These are phyloP conservation scores for Riparia riparia DNA, from an alignment of 2,113 vertebrate species.

Conservation along the genomic window DNA sequence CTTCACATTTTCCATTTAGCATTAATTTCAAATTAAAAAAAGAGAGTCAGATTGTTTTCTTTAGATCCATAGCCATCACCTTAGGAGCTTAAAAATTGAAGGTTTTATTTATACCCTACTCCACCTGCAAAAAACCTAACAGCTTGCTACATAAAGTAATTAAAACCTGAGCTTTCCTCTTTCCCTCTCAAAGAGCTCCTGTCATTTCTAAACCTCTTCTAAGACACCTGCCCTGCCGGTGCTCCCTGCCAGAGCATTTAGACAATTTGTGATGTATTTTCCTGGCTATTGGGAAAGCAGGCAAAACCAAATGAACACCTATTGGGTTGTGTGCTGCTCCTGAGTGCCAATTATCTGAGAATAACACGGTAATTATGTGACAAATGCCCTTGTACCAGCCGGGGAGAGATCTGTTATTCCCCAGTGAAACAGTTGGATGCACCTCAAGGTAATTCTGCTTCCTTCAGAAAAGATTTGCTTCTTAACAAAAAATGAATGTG, in stretches of 20 bases:
- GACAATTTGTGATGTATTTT: conserved; percentile 1
- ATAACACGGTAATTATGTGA: background rate
- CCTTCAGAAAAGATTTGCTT: background rate
- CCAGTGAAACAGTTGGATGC: background rate
- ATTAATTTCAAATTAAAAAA: background rate
- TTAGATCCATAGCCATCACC: background rate
- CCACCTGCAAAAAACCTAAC: background rate
- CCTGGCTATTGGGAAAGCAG: background rate
- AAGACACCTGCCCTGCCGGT: background rate
- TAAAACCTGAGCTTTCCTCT: background rate
- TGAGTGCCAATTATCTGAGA: conserved; percentile 19
- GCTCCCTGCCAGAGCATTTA: conserved; percentile 5
- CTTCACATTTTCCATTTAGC: background rate
- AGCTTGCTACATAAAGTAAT: background rate
- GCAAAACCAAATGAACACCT: background rate
- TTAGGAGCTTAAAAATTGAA: background rate
- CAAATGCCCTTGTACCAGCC: background rate
- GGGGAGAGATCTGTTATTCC: background rate
- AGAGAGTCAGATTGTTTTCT: background rate
- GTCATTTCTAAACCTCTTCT: background rate
- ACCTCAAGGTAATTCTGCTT: background rate
- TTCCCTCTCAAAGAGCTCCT: background rate
- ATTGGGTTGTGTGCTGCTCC: background rate
- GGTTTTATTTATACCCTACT: background rate
- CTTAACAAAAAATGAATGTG: background rate